phyloP scores from a whole-genome alignment of 2,888 invertebrate genomes.

The Automeris io region DNA sequence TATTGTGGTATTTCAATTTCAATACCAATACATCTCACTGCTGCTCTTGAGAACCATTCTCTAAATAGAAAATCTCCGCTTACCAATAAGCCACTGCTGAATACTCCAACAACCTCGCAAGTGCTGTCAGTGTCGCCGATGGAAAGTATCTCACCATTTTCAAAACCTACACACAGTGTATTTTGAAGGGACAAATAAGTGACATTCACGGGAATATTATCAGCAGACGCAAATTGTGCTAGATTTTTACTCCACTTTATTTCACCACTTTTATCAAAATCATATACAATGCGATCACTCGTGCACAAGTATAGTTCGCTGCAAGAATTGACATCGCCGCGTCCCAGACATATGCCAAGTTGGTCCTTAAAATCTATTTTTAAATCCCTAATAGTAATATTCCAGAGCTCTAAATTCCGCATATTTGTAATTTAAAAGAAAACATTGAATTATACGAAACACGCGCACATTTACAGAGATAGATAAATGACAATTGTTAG shows the following conservation, averaged over 20 bases:
- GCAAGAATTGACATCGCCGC: slow-evolving; percentile 41
- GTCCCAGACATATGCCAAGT: slow-evolving; percentile 43
- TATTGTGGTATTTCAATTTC: too few species aligned
- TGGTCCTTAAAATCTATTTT: slow-evolving; percentile 29
- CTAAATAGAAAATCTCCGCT: too few species aligned
- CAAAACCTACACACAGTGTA: slow-evolving; percentile 48
- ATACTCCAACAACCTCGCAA: slow-evolving; percentile 48
- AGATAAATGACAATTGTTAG: background rate
- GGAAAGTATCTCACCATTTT: slow-evolving; percentile 58
- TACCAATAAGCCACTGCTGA: slow-evolving; percentile 54
- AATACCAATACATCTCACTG: too few species aligned
- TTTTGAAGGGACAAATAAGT: slow-evolving; percentile 51
- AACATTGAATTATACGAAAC: background rate
- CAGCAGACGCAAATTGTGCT: slow-evolving; percentile 39
- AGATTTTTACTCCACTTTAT: slow-evolving; percentile 50
- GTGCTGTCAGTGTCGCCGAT: slow-evolving; percentile 37
- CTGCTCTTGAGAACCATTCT: too few species aligned
- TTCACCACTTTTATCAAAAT: slow-evolving; percentile 41
- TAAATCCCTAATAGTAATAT: slow-evolving; percentile 39
- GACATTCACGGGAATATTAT: slow-evolving; percentile 65
- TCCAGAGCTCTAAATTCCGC: slow-evolving; percentile 59
- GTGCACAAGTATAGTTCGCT: slow-evolving; percentile 54
- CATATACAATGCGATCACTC: slow-evolving; percentile 49
- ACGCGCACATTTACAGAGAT: background rate
- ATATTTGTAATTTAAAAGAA: slow-evolving; percentile 26